Evolutionary conservation across 2,888 invertebrate genomes (phyloP).

Genomic region (Drosophila monieri): DNA sequence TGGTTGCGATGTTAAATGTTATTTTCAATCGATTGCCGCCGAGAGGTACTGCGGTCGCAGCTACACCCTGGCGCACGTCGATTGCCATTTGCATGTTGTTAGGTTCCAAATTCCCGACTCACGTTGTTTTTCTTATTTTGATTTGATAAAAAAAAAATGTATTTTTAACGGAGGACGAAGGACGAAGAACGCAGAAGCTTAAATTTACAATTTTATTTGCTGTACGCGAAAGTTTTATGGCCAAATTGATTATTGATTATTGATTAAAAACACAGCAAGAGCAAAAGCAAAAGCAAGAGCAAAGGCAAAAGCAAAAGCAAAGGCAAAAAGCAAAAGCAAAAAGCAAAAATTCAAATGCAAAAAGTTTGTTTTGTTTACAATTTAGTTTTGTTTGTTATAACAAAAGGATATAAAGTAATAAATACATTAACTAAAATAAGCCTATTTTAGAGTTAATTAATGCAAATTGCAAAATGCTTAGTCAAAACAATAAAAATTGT

Average conservation of each 20-base stretch:
- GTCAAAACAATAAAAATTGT: slow-evolving; percentile 72
- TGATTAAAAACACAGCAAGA: no score
- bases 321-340: slow-evolving; percentile 10
- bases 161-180: slow-evolving; percentile 25
- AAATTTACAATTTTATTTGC: slow-evolving; percentile 31
- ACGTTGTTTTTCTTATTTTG: slow-evolving; percentile 31
- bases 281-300: no score
- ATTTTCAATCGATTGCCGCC: slow-evolving; percentile 35
- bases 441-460: slow-evolving; percentile 79
- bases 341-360: slow-evolving; percentile 20
- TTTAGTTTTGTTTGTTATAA: slow-evolving; percentile 49
- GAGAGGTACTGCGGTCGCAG: slow-evolving; percentile 26
- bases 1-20: slow-evolving; percentile 21
- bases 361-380: slow-evolving; percentile 37
- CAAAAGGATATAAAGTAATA: slow-evolving; percentile 27
- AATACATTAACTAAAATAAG: slow-evolving; percentile 49
- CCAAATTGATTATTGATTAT: slow-evolving; percentile 44
- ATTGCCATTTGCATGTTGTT: slow-evolving; percentile 46
- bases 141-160: slow-evolving; percentile 22
- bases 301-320: neutral
- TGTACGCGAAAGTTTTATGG: slow-evolving; percentile 37
- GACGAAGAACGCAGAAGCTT: neutral
- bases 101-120: slow-evolving; percentile 30
- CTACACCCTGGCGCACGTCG: slow-evolving; percentile 16
- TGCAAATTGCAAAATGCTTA: slow-evolving; percentile 75